These are phyloP conservation scores for Campoplex capitator DNA, from an alignment of 2,888 invertebrate species.

Conservation along the genomic window DNA sequence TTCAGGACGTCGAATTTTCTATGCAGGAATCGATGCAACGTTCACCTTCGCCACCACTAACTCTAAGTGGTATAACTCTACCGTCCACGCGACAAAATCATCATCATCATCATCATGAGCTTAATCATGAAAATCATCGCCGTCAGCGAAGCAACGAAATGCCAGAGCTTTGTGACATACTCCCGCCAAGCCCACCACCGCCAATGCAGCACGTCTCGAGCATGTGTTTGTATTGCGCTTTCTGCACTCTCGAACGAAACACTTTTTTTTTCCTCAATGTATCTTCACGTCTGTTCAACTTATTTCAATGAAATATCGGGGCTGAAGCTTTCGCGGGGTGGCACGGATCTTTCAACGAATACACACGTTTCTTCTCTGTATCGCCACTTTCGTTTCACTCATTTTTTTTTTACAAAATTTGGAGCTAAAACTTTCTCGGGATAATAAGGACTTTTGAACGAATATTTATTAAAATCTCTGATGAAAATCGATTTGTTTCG, in stretches of 20 bases:
- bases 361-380: too few relatives aligned
- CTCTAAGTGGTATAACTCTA: slow-evolving; percentile 85
- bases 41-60: slow-evolving; percentile 88
- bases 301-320: background rate
- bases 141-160: slow-evolving; percentile 76
- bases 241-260: slow-evolving; percentile 70
- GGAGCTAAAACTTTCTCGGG: background rate
- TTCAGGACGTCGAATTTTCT: slow-evolving; percentile 94
- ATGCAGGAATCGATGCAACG: slow-evolving; percentile 90
- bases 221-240: slow-evolving; percentile 83
- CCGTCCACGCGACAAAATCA: slow-evolving; percentile 72
- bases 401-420: too few relatives aligned
- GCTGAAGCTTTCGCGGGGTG: background rate
- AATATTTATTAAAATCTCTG: background rate
- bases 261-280: background rate
- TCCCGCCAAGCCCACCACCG: slow-evolving; percentile 81
- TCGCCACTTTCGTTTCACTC: too few relatives aligned
- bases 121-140: slow-evolving; percentile 57
- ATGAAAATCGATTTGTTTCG: background rate
- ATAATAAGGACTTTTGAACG: background rate
- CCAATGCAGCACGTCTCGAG: slow-evolving; percentile 84
- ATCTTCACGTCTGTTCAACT: slow-evolving; percentile 1
- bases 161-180: slow-evolving; percentile 82
- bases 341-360: background rate
- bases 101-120: slow-evolving; percentile 49